A percentile compares a stretch with the other conserved stretches of the same genome.
Conservation (phyloP, 2,888 invertebrate species). For the Drosophila ustulata region DNA sequence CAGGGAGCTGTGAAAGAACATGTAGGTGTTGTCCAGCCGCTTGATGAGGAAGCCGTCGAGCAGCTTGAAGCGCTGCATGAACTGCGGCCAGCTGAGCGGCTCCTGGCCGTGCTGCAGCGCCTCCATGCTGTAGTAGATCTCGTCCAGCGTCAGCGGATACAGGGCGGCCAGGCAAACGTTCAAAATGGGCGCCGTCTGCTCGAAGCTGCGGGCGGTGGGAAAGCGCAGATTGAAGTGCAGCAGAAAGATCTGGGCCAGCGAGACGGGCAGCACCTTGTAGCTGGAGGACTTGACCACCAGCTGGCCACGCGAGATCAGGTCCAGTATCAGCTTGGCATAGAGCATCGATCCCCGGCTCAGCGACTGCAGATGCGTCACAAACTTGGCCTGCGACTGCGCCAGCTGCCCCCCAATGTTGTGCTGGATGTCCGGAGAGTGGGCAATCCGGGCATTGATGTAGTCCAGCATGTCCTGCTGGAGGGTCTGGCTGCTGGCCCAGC, state of each 20-base stretch:
- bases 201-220: conserved; percentile 95
- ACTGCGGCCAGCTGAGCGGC: conserved; percentile 95
- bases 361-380: conserved; percentile 93
- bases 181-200: conserved; percentile 94
- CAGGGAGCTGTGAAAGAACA: conserved; percentile 99
- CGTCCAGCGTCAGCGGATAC: conserved; percentile 94
- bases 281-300: conserved; percentile 96
- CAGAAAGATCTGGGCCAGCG: conserved; percentile 94
- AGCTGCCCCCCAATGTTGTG: conserved; percentile 88
- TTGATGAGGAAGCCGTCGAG: conserved; percentile 95
- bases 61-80: conserved; percentile 93
- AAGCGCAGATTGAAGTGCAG: conserved; percentile 96
- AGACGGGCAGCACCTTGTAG: conserved; percentile 96
- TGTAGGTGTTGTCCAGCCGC: conserved; percentile 96
- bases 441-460: conserved; percentile 93
- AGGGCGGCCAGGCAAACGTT: conserved; percentile 96
- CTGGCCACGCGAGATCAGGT: conserved; percentile 96
- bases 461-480: conserved; percentile 94
- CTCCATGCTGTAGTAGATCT: conserved; percentile 97
- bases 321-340: conserved; percentile 95
- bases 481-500: conserved; percentile 88
- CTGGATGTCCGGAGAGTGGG: conserved; percentile 92
- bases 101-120: conserved; percentile 90
- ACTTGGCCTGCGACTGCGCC: conserved; percentile 88
- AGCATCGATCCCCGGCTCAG: conserved; percentile 95